Conservation (phyloP, 2,113 vertebrate genomes). For the Daboia siamensis region DNA sequence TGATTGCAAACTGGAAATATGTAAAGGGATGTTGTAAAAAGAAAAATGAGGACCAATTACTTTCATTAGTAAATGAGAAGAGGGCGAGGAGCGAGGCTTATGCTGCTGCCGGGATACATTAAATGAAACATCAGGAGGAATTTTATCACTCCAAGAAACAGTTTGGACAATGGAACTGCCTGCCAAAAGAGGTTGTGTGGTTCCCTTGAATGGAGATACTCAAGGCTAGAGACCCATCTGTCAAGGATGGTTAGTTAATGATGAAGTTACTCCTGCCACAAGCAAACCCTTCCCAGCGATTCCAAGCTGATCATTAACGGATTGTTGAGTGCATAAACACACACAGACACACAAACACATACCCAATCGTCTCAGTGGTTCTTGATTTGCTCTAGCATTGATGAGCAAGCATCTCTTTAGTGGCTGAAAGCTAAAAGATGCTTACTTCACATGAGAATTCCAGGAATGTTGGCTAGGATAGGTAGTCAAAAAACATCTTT, state of each 20-base stretch:
- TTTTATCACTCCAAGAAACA: slow-evolving; percentile 1
- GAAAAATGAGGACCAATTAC: slow-evolving; percentile 30
- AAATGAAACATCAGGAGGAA: slow-evolving; percentile 19
- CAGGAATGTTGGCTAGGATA: background rate
- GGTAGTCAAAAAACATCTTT: background rate
- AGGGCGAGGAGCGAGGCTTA: slow-evolving; percentile 13
- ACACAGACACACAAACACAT: background rate
- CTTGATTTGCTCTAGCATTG: background rate
- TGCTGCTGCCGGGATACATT: slow-evolving; percentile 48
- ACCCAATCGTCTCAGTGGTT: background rate
- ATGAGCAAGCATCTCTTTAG: background rate
- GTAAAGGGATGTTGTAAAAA: background rate
- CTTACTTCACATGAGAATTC: background rate
- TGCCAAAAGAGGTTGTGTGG: background rate
- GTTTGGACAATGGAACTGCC: slow-evolving; percentile 28
- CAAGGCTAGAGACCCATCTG: slow-evolving; percentile 37
- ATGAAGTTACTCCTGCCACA: slow-evolving; percentile 23
- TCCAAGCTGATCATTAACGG: background rate
- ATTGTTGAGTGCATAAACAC: background rate
- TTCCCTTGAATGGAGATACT: background rate
- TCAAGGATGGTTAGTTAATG: slow-evolving; percentile 37
- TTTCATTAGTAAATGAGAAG: slow-evolving; percentile 37
- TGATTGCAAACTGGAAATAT: background rate
- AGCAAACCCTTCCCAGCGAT: background rate
- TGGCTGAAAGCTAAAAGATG: background rate